A percentile compares a stretch with the other conserved stretches of the same genome.
Evolutionary conservation across 2,797 vertebrate genomes (phyloP).

Genomic region (Lithobates pipiens): DNA sequence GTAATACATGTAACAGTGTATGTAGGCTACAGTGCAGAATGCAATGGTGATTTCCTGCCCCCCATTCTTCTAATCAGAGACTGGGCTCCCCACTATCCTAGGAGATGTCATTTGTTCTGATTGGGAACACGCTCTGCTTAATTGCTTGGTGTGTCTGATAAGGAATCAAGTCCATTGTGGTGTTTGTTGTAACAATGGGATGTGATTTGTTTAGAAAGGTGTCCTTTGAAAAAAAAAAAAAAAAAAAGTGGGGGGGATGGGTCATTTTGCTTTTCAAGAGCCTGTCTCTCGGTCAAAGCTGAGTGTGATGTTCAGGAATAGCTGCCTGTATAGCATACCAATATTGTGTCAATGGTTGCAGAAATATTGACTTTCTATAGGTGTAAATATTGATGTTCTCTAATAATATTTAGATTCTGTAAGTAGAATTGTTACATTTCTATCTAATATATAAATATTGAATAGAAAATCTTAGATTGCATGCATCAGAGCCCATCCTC

Average conservation of each 20-base stretch:
- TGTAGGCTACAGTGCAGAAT: background rate
- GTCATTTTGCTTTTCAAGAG: conserved; percentile 36
- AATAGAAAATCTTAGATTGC: background rate
- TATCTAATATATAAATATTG: too few species aligned
- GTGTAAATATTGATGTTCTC: background rate
- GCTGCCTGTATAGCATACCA: background rate
- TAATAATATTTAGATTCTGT: background rate
- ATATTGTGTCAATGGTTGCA: too few species aligned
- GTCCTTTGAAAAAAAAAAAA: background rate
- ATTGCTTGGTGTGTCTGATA: conserved; percentile 24
- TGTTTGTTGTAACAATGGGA: conserved; percentile 34
- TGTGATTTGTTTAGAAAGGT: conserved; percentile 47
- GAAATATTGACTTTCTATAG: too few species aligned
- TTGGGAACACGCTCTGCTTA: conserved; percentile 6
- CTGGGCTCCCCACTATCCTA: background rate
- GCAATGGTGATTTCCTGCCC: background rate
- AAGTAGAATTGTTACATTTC: too few species aligned
- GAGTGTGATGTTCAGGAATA: background rate
- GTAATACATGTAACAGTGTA: too few species aligned
- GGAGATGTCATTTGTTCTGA: background rate
- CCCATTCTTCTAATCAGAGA: background rate
- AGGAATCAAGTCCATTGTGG: conserved; percentile 38
- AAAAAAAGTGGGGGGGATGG: conserved; percentile 31
- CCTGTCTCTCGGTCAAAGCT: conserved; percentile 1
- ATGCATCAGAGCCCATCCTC: background rate